Base-by-base conservation (phyloP, 2,113 vertebrate species). In the Tonatia bakeri region DNA sequence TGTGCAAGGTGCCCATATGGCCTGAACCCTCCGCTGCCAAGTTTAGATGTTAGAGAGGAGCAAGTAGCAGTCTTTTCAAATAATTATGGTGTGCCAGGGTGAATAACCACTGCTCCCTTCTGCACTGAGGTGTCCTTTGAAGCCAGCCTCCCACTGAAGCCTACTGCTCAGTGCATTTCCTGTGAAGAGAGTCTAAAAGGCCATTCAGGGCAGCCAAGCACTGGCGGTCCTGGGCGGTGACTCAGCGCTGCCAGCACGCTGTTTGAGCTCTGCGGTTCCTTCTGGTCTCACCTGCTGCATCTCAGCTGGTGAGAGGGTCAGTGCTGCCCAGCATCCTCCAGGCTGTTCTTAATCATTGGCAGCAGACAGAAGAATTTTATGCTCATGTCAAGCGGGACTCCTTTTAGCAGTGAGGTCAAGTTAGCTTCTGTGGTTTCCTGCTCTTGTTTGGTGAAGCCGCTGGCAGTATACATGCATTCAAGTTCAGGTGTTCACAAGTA, bases 101-200 rank as follows among this genome's bases (percentile, higher is more conserved):
- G 89, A 90, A 76, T 56, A 54, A 56, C 91, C 94, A 92, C 47
- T 43, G 65, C 73, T 83, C 52, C 20, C 43, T 11, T 65, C n/a
- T 67, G 31, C 82, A 33, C 91, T 1, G 47, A 90, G 80, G n/a
- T n/a, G 40, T 45, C 88, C 93, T 98, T 97, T 98, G 93, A 97
- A 95, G 90, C 64, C 50, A 43, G 79, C 43, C 83, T 84, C 82
- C 88, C 24, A 28, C 86, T 20, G 82, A 87, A 91, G 67, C n/a
- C 26, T 14, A 24, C 85, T 16, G 26, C 77, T 91, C 56, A 50
- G 82, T 17, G 47, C 31, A 28, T 33, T 54, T 13, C 33, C 82
- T 91, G 5, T 67, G 45, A 40, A 96, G 65, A 88, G 79, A 80
- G 45, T 72, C 72, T 87, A 10, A 89, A 95, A 95, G 91, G 87